Base-by-base conservation (phyloP, 2,888 invertebrate genomes). In the Selenia dentaria region DNA sequence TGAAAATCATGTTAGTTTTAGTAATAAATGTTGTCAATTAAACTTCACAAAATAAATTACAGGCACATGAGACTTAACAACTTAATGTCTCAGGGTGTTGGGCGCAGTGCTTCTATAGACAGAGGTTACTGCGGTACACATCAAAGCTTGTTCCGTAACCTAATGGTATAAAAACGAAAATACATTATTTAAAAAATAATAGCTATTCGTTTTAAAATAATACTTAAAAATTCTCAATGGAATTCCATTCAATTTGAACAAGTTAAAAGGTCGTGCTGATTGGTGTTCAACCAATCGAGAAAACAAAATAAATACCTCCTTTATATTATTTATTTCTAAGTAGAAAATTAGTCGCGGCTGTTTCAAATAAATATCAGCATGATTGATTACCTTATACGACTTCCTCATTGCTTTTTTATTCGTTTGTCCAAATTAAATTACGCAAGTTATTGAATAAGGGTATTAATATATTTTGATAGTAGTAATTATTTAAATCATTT, bases 331-430 rank as follows among this genome's bases (percentile, higher is more conserved):
- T 36, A 25, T 27, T 28, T 47, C 16, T 34, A 42, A 26, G 36
- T 43, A 43, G 32, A 44, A 48, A 45, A 58, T 58, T 58, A 45
- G 57, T 43, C 18, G 32, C 35, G 55, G 51, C 45, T 55, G 29
- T 51, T 53, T 47, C 39, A 25, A 33, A 42, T 47, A 50, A 52
- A 47, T 51, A 51, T 45, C 45, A 33, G 18, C 18, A 47, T 56
- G 54, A 60, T 56, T 43, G 56, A 58, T 58, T 52, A 16, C 37
- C 31, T 44, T 35, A 44, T 44, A 44, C 11, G 44, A 55, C 51
- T 59, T 59, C 59, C 59, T 55, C 26, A 51, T 59, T 57, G 50
- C 34, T 46, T 57, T 57, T 55, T 55, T 58, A 43, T 49, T 36
- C 39, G 35, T 53, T 27, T 47, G 45, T n/a, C 20, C 32, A 51